Percentiles rank a stretch among this genome's conserved stretches.
These are phyloP conservation scores for Neoaliturus tenellus DNA, from an alignment of 2,888 invertebrate species.

Conservation along the genomic window DNA sequence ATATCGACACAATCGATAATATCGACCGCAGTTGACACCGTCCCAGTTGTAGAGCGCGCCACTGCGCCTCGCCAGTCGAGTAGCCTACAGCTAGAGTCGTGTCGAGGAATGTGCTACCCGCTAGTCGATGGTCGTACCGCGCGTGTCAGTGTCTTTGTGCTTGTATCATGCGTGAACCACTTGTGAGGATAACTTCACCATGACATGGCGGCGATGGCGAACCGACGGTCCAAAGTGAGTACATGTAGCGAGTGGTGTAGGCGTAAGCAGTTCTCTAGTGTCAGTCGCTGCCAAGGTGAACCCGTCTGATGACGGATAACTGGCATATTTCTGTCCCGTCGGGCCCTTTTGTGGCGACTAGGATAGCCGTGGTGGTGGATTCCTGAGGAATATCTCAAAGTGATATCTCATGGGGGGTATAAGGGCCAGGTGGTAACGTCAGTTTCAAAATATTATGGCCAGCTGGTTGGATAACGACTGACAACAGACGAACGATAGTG, in stretches of 20 bases:
- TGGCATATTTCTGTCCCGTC: conserved; percentile 22
- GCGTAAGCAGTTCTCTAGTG: background rate
- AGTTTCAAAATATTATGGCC: conserved; percentile 11
- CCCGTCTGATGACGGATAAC: conserved; percentile 24
- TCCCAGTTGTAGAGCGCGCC: no score
- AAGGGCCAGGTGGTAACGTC: background rate
- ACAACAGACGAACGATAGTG: background rate
- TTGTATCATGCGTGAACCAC: background rate
- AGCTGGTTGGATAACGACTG: background rate
- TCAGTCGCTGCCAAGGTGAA: conserved; percentile 2
- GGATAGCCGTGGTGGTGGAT: background rate
- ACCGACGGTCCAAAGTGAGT: background rate
- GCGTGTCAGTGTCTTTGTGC: conserved; percentile 7
- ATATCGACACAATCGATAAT: no score
- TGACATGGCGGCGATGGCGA: conserved; percentile 34
- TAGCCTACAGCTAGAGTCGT: conserved; percentile 22
- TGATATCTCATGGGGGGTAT: background rate
- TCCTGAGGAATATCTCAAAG: background rate
- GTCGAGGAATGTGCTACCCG: conserved; percentile 31
- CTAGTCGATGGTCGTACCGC: conserved; percentile 1
- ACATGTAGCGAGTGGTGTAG: background rate
- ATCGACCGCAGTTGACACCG: no score
- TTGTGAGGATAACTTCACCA: conserved; percentile 38
- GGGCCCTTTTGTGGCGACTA: background rate
- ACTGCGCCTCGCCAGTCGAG: conserved; percentile 37